Evolutionary conservation across 2,113 vertebrate genomes (phyloP).

Genomic region (Sigmodon hispidus): DNA sequence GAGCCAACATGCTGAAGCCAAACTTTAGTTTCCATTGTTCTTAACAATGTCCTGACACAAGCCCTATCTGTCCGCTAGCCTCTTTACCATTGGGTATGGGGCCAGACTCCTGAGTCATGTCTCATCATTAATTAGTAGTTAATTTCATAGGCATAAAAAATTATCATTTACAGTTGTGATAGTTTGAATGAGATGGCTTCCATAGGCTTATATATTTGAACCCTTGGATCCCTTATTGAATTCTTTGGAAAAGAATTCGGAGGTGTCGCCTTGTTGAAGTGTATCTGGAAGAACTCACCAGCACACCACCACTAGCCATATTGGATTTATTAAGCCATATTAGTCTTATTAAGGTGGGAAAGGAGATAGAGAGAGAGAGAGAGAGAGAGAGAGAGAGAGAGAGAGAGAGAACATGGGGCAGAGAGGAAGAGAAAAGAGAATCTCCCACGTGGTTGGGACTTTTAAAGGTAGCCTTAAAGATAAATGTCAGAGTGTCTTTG

Average conservation of each 20-base stretch:
- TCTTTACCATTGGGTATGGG: background rate
- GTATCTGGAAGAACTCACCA: too few species aligned
- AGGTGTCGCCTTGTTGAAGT: background rate
- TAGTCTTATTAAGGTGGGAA: too few species aligned
- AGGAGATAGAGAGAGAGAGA: too few species aligned
- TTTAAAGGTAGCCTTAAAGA: too few species aligned
- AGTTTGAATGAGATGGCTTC: background rate
- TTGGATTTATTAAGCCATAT: too few species aligned
- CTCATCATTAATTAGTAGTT: background rate
- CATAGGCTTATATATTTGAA: background rate
- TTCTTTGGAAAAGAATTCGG: too few species aligned
- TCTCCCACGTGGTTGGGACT: too few species aligned
- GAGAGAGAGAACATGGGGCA: too few species aligned
- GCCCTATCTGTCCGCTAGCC: background rate
- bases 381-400: too few species aligned
- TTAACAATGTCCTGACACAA: background rate
- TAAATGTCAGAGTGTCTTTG: too few species aligned
- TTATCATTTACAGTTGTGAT: background rate
- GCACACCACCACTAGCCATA: too few species aligned
- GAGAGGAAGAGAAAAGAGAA: too few species aligned
- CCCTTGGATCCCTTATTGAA: background rate
- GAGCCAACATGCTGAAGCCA: background rate
- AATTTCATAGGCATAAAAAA: background rate
- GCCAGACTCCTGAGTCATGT: background rate
- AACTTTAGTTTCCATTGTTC: background rate